Base-by-base conservation (phyloP, 2,797 vertebrate species). In the Pogonophryne albipinna region DNA sequence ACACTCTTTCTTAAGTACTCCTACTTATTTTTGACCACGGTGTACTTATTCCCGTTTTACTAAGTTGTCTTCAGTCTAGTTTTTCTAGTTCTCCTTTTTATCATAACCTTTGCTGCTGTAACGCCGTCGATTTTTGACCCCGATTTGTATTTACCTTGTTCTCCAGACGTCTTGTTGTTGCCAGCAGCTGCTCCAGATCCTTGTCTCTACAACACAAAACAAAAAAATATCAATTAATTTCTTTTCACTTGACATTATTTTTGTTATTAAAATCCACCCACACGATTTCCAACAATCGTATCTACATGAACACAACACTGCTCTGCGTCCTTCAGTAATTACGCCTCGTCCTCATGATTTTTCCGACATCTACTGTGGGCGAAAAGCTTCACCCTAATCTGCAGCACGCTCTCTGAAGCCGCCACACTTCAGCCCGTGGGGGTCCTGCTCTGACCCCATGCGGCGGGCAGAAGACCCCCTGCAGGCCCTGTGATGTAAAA, bases 121-220 rank as follows among this genome's bases (percentile, higher is more conserved):
- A 27, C 27, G 27, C 27, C 27, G 27, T 27, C 27, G 27, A 27
- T 38, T 9, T 19, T 31, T 27, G 27, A 17, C 27, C 14, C 34
- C 9, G 1, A 3, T 16, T 10, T 46, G 45, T 45, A 50, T 74
- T 86, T 96, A 99, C 98, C 98, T 86, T 97, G 97, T 85, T 91
- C 96, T 73, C 93, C 97, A 86, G 97, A 89, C 17, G 96, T 94
- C 94, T 98, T 98, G 89, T 95, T 97, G 95, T 97, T 98, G 70
- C 95, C 96, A 69, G 96, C 96, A 87, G 96, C 89, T 88, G 97
- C 95, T 85, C 95, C 97, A 15, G 97, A 91, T 92, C 95, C 95
- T 97, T 98, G 97, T 95, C 96, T 96, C 98, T 99, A 92, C 9
- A 90, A 87, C 17, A 27, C 65, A 81, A 64, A 76, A 64, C 75